These are phyloP conservation scores for Epizoanthus rinbou DNA, from an alignment of 92 coral and sea anemone genomes.

Conservation along the genomic window DNA sequence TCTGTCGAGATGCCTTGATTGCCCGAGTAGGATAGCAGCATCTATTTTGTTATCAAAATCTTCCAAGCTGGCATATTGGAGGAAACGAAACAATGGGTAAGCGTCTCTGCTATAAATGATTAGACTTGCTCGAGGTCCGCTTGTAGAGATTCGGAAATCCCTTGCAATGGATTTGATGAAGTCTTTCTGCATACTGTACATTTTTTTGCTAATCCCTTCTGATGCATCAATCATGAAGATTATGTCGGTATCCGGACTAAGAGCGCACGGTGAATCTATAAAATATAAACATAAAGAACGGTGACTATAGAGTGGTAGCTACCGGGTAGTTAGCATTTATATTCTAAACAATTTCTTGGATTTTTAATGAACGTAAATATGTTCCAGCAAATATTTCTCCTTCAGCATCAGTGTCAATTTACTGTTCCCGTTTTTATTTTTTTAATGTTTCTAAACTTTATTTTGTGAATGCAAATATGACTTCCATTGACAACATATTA, in stretches of 20 bases:
- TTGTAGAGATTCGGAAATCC: constrained; percentile 70
- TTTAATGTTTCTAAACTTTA: too few relatives aligned
- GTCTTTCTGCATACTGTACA: constrained; percentile 76
- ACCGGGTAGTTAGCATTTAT: background rate
- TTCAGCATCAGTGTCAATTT: too few relatives aligned
- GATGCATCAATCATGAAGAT: constrained; percentile 94
- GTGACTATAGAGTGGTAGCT: background rate
- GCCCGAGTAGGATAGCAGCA: constrained; percentile 60
- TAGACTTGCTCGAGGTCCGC: constrained; percentile 80
- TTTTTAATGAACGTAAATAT: too few relatives aligned
- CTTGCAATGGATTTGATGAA: constrained; percentile 76
- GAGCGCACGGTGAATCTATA: constrained; percentile 12
- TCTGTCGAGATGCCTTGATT: constrained; percentile 84
- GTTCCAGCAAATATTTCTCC: too few relatives aligned
- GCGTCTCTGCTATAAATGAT: constrained; percentile 81
- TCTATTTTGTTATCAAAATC: constrained; percentile 70
- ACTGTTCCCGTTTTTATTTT: too few relatives aligned
- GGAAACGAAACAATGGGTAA: constrained; percentile 65
- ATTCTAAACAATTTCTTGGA: too few relatives aligned
- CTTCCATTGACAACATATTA: too few relatives aligned
- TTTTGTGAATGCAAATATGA: too few relatives aligned
- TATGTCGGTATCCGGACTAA: constrained; percentile 56
- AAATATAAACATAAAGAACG: background rate
- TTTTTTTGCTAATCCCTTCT: constrained; percentile 74
- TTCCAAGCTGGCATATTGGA: constrained; percentile 54